A percentile compares a stretch with the other conserved stretches of the same genome.
Evolutionary conservation across 2,888 invertebrate species (phyloP).

Genomic region (Ectobius pallidus): DNA sequence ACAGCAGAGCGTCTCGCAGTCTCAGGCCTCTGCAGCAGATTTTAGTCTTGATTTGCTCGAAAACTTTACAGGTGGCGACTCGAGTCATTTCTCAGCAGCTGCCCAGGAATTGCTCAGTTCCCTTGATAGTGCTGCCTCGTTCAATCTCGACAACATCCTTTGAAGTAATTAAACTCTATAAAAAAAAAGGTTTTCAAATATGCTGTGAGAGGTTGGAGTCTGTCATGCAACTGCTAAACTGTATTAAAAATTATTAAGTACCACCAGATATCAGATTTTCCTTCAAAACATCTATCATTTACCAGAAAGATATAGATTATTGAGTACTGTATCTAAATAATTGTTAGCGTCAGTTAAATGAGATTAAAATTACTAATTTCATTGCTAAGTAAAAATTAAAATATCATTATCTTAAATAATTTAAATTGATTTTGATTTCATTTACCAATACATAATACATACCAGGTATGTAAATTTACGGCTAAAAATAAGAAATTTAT

Average conservation of each 20-base stretch:
- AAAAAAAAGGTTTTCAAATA: not conserved
- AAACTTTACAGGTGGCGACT: constrained; percentile 77
- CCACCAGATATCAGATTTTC: too few relatives aligned
- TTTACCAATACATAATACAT: too few relatives aligned
- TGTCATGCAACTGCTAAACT: not conserved
- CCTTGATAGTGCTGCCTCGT: constrained; percentile 72
- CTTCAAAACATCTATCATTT: too few relatives aligned
- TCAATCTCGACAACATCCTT: constrained; percentile 71
- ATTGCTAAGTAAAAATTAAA: too few relatives aligned
- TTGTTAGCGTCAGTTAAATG: too few relatives aligned
- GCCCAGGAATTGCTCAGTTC: constrained; percentile 82
- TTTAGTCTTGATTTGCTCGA: constrained; percentile 87
- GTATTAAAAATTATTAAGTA: not conserved
- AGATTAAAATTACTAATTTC: too few relatives aligned
- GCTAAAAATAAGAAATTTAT: too few relatives aligned
- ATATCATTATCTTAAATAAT: too few relatives aligned
- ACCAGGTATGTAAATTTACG: too few relatives aligned
- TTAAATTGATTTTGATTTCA: too few relatives aligned
- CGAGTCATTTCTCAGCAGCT: constrained; percentile 70
- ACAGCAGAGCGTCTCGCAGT: constrained; percentile 25
- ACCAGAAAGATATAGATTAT: too few relatives aligned
- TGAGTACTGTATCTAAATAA: too few relatives aligned
- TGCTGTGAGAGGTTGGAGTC: not conserved
- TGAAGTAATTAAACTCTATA: constrained; percentile 50
- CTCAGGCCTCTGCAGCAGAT: constrained; percentile 58